Evolutionary conservation across 2,113 vertebrate species (phyloP).

Genomic region (Athene noctua): DNA sequence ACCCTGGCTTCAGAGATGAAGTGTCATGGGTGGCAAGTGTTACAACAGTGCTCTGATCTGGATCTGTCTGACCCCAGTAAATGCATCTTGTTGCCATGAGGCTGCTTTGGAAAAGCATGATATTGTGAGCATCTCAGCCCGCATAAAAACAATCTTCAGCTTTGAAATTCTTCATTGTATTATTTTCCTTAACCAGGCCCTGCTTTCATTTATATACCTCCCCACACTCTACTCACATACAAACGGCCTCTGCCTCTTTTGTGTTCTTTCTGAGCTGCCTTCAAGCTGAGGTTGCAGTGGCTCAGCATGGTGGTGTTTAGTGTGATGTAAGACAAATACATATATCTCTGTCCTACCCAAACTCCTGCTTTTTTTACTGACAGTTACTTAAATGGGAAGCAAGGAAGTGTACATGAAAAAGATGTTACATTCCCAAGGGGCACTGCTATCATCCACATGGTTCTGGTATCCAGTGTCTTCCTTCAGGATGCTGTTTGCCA

Average conservation of each 20-base stretch:
- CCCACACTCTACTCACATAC: rapidly evolving
- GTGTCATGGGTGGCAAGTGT: rapidly evolving
- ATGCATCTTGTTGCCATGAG: neutral
- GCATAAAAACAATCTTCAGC: neutral
- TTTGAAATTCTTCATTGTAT: neutral
- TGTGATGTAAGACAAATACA: neutral
- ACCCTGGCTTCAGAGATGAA: neutral
- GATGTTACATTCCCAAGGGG: neutral
- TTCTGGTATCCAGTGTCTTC: neutral
- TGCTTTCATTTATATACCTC: neutral
- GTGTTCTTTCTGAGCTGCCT: neutral
- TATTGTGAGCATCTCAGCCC: neutral
- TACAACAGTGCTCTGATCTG: neutral
- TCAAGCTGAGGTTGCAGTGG: neutral
- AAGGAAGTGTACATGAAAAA: neutral
- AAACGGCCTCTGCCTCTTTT: neutral
- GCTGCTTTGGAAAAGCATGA: neutral
- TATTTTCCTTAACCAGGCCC: neutral
- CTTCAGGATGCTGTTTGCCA: neutral
- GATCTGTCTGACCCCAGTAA: neutral
- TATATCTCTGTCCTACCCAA: neutral
- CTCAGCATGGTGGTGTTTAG: neutral
- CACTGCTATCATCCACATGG: neutral
- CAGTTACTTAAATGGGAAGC: neutral
- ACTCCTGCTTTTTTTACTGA: neutral